Base-by-base conservation (phyloP, 2,113 vertebrate species). In the Aphelocoma coerulescens region DNA sequence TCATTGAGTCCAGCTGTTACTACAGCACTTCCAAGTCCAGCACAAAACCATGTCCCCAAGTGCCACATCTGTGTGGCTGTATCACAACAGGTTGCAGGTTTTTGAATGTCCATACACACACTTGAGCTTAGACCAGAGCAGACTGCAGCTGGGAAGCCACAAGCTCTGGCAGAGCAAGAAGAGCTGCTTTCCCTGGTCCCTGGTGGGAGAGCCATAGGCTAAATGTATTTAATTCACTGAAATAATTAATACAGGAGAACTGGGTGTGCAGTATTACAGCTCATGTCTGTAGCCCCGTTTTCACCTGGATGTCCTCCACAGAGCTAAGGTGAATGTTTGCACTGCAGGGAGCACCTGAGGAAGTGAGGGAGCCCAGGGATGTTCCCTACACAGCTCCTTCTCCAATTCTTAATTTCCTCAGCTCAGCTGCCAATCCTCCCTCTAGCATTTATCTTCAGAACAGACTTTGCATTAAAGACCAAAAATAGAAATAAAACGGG, bases 31-130 rank as follows among this genome's bases (percentile, higher is more conserved):
- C n/a, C n/a, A 39, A 18, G n/a, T 7, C 20, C 65, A 65, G 57
- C 80, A 33, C 32, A 30, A 13, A 28, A n/a, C 43, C 49, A 1
- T 30, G 51, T 57, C 41, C 49, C 49, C 32, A 23, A 1, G 55
- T 37, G 48, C 9, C 57, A 35, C 62, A 35, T 32, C 48, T 18
- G 3, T 30, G 43, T 18, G 37, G 37, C 58, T 82, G 52, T 9
- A 10, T 51, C 33, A 15, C 24, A n/a, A 57, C 43, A 88, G 26
- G 58, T 7, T 35, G 13, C 23, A n/a, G 57, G 23, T 13, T 41
- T 76, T 55, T 6, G 7, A 23, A 51, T 0, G 1, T 22, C 54
- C 6, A 0, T 4, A 9, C 14, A 3, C 14, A 52, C 66, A 6
- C 7, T 4, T 26, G 37, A 54, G 41, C 49, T 76, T 13, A 49